phyloP scores from a whole-genome alignment of 2,888 invertebrate species.

The Amiota minor region DNA sequence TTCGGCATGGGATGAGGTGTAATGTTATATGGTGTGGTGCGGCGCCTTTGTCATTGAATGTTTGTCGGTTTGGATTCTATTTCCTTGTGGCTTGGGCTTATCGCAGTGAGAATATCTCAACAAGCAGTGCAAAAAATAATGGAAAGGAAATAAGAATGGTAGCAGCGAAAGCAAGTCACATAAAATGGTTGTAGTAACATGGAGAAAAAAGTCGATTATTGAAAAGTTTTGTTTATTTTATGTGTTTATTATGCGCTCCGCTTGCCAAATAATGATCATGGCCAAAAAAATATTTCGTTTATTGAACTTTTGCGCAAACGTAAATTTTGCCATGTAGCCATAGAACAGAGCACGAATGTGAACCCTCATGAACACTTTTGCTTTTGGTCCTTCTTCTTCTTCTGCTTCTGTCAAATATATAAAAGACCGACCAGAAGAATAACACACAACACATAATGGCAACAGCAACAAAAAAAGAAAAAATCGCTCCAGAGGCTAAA shows the following conservation, averaged over 20 bases:
- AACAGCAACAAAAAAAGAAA: background rate
- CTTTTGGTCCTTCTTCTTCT: background rate
- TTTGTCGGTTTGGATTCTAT: slow-evolving; percentile 50
- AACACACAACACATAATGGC: background rate
- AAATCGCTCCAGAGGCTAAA: slow-evolving; percentile 10
- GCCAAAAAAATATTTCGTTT: slow-evolving; percentile 68
- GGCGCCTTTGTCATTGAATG: slow-evolving; percentile 62
- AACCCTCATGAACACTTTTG: background rate
- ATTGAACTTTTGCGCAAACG: slow-evolving; percentile 69
- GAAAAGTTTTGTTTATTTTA: slow-evolving; percentile 68
- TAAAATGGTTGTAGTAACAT: background rate
- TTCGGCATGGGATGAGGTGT: too few species aligned
- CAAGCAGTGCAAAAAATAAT: slow-evolving; percentile 26
- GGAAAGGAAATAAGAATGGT: background rate
- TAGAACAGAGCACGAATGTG: background rate
- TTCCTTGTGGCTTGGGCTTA: slow-evolving; percentile 32
- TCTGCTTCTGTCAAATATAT: slow-evolving; percentile 8
- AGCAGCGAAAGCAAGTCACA: slow-evolving; percentile 43
- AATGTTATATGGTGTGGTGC: background rate
- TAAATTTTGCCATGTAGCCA: slow-evolving; percentile 51
- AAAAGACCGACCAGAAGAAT: background rate
- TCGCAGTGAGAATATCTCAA: slow-evolving; percentile 45
- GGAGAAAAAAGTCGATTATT: slow-evolving; percentile 67
- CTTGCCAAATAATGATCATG: slow-evolving; percentile 71
- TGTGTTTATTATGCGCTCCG: slow-evolving; percentile 72